Conservation (phyloP, 2,113 vertebrate species). For the Camelus dromedarius region DNA sequence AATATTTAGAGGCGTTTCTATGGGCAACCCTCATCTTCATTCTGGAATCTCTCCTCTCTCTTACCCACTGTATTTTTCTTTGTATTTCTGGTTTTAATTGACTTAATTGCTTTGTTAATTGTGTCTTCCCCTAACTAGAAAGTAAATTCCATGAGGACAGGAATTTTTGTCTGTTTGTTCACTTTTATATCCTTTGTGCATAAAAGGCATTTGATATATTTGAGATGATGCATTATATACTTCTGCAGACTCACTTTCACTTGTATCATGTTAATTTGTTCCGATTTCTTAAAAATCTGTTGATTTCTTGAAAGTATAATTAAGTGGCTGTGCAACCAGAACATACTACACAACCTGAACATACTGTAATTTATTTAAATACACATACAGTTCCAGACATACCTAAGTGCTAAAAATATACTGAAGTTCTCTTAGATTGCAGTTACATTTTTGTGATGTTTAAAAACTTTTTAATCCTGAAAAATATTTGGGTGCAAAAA, state of each 20-base stretch:
- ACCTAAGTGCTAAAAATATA: not conserved
- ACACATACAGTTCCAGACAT: not conserved
- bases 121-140: not conserved
- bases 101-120: not conserved
- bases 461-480: slow-evolving; percentile 8
- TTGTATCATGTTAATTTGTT: not conserved
- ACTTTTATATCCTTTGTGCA: not conserved
- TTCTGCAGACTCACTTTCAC: not conserved
- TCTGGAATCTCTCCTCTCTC: not conserved
- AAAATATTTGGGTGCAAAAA: not conserved
- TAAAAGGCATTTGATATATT: not conserved
- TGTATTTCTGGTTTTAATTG: not conserved
- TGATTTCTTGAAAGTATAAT: not conserved
- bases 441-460: not conserved
- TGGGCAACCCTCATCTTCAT: not conserved
- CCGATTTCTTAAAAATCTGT: not conserved
- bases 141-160: not conserved
- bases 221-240: not conserved
- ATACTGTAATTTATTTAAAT: not conserved
- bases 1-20: not conserved
- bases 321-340: not conserved
- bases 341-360: not conserved
- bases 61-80: not conserved
- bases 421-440: not conserved
- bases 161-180: not conserved